Evolutionary conservation across 2,888 invertebrate species (phyloP).

Genomic region (Allacma fusca): DNA sequence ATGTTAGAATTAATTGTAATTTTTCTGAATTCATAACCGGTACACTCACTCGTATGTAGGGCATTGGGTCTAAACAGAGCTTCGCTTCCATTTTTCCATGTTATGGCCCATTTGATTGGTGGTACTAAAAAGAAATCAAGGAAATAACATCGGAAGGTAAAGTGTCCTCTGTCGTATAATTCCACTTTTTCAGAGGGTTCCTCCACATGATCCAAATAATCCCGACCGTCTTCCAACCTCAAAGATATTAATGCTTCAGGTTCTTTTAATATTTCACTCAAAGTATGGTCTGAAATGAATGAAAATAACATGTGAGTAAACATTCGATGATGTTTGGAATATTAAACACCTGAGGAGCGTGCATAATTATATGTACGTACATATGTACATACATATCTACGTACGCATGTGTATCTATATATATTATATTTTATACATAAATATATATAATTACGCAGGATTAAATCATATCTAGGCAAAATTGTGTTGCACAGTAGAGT

Average conservation of each 20-base stretch:
- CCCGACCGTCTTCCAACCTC: neutral
- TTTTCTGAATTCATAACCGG: neutral
- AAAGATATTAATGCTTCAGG: neutral
- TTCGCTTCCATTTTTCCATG: neutral
- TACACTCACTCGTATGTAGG: neutral
- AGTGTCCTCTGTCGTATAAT: neutral
- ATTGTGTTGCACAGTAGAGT: too few species aligned
- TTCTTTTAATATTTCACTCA: neutral
- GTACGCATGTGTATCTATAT: too few species aligned
- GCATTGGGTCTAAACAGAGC: neutral
- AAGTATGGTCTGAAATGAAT: neutral
- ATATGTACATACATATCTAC: too few species aligned
- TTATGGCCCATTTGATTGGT: neutral
- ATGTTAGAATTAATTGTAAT: too few species aligned
- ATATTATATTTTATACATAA: too few species aligned
- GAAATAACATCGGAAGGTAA: conserved; percentile 4
- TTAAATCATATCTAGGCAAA: too few species aligned
- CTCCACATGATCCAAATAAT: neutral
- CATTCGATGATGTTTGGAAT: too few species aligned
- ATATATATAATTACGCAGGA: too few species aligned
- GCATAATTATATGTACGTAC: too few species aligned
- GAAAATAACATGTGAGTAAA: neutral
- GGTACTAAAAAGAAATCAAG: neutral
- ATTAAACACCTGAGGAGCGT: neutral
- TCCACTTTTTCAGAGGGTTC: too few species aligned